Conservation (phyloP, 2,797 vertebrate species). For the Petrocephalus sullivani region DNA sequence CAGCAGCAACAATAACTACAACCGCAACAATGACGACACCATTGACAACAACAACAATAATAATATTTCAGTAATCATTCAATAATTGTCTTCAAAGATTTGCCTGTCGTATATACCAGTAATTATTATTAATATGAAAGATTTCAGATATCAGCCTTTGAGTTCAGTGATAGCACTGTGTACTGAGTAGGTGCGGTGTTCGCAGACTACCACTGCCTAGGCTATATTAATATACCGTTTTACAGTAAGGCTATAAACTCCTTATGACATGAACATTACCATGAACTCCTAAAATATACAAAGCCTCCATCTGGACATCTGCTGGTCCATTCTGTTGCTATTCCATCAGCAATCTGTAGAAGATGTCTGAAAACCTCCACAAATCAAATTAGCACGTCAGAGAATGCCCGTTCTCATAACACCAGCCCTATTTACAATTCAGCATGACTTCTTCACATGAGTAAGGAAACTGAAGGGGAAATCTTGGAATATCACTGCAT, state of each 20-base stretch:
- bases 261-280: not conserved
- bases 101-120: not conserved
- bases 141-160: not conserved
- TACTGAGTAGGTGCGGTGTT: not conserved
- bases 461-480: not conserved
- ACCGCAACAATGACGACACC: too few relatives aligned
- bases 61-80: not conserved
- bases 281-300: not conserved
- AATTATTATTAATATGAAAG: not conserved
- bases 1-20: not conserved
- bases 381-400: not conserved
- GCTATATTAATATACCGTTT: not conserved
- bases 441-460: not conserved
- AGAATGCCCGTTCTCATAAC: not conserved
- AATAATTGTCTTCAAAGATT: not conserved
- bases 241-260: not conserved
- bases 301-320: not conserved
- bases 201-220: not conserved
- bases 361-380: not conserved
- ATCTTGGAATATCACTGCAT: not conserved
- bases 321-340: not conserved
- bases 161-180: not conserved
- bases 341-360: not conserved
- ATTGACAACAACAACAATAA: not conserved
- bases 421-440: not conserved